phyloP scores from a whole-genome alignment of 2,113 vertebrate species.

The Gambusia holbrooki region DNA sequence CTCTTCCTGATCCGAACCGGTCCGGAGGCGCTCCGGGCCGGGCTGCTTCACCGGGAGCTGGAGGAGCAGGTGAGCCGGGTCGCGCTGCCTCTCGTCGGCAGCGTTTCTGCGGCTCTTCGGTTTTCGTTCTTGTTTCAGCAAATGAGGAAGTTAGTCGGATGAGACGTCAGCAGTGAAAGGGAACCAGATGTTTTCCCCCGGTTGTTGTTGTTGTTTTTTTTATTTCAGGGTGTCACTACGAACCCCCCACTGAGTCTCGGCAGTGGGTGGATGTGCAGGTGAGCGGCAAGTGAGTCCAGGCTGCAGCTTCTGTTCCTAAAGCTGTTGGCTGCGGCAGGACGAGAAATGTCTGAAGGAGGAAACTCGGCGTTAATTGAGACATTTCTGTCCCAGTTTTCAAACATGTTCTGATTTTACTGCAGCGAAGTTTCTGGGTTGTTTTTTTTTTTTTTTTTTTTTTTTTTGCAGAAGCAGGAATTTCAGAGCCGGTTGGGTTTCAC shows the following conservation, averaged over 20 bases:
- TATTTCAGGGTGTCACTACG: constrained; percentile 9
- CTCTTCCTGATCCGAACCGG: constrained; percentile 3
- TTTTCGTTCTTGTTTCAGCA: constrained; percentile 63
- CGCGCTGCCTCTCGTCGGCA: neutral
- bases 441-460: too few species aligned
- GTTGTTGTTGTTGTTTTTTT: too few species aligned
- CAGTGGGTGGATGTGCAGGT: neutral
- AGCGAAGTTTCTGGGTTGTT: neutral
- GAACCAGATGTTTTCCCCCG: constrained; percentile 48
- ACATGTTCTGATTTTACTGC: neutral
- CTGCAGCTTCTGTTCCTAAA: too few species aligned
- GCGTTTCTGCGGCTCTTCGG: neutral
- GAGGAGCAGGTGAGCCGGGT: neutral
- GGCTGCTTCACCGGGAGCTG: constrained; percentile 19
- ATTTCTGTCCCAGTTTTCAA: neutral
- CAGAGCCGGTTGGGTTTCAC: too few species aligned
- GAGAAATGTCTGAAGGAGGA: constrained; percentile 68
- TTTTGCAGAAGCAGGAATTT: too few species aligned
- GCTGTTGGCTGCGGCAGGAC: constrained; percentile 7
- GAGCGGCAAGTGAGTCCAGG: neutral
- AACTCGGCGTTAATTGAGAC: constrained; percentile 13
- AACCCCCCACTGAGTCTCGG: neutral
- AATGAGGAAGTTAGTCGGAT: constrained; percentile 80
- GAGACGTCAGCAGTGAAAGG: constrained; percentile 27
- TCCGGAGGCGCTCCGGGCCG: neutral